These are phyloP conservation scores for Climacteris rufus DNA, from an alignment of 2,113 vertebrate species.

Conservation along the genomic window DNA sequence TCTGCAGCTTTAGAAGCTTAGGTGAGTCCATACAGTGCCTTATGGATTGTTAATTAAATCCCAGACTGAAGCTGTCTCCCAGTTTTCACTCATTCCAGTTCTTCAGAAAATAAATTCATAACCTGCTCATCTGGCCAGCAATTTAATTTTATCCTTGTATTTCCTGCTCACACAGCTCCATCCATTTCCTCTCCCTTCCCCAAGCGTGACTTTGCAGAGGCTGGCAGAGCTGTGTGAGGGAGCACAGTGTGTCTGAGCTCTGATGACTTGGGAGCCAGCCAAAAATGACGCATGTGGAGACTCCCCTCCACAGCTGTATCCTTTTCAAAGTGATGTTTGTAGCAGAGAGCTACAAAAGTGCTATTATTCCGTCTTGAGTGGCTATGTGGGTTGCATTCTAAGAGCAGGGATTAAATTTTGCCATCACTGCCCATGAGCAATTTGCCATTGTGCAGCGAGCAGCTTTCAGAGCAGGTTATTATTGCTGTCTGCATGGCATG, in stretches of 20 bases:
- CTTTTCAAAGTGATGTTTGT: slow-evolving; percentile 60
- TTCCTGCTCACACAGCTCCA: not conserved
- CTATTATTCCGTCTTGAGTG: slow-evolving; percentile 66
- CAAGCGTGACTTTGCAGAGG: not conserved
- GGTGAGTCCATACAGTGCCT: not conserved
- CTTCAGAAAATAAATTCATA: not conserved
- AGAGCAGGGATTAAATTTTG: slow-evolving; percentile 62
- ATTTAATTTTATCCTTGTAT: not conserved
- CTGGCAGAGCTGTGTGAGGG: slow-evolving; percentile 3
- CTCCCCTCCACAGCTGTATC: slow-evolving; percentile 60
- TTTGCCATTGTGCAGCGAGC: slow-evolving; percentile 41
- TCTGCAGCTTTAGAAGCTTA: not conserved
- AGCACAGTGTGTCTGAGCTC: not conserved
- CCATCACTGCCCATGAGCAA: slow-evolving; percentile 60
- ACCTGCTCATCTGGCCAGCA: not conserved
- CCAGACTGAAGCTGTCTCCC: not conserved
- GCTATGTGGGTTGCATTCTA: slow-evolving; percentile 52
- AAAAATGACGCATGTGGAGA: slow-evolving; percentile 49
- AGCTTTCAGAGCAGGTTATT: slow-evolving; percentile 49
- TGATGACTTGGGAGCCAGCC: slow-evolving; percentile 32
- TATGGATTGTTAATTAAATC: not conserved
- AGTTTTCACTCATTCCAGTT: not conserved
- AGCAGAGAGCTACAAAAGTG: slow-evolving; percentile 62
- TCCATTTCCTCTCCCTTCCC: not conserved
- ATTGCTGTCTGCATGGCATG: slow-evolving; percentile 25